Conservation (phyloP, 2,888 invertebrate species). For the Deilephila elpenor region DNA sequence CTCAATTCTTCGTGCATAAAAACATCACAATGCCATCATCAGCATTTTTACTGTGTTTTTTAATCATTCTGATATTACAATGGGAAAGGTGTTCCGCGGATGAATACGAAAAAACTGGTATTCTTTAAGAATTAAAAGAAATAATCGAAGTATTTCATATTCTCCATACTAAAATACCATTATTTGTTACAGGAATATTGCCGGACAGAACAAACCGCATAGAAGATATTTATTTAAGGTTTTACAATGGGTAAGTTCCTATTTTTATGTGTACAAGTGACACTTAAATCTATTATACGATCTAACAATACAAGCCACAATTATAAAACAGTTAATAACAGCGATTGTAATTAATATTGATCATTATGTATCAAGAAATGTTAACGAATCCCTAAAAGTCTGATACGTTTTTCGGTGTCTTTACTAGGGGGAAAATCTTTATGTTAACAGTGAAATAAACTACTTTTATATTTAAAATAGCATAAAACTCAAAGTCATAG, state of each 20-base stretch:
- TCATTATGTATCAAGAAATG: no score
- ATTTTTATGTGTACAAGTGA: background rate
- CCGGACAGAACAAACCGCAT: constrained; percentile 72
- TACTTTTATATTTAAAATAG: background rate
- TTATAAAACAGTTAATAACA: no score
- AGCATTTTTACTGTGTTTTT: background rate
- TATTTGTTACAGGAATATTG: constrained; percentile 69
- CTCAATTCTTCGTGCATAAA: background rate
- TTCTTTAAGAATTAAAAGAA: background rate
- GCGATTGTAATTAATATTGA: no score
- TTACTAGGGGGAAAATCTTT: no score
- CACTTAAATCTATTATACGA: no score
- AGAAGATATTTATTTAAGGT: constrained; percentile 77
- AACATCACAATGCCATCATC: background rate
- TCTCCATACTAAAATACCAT: background rate
- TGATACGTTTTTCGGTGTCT: no score
- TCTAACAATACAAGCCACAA: no score
- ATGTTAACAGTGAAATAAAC: no score
- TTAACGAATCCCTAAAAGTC: no score
- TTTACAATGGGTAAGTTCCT: constrained; percentile 76
- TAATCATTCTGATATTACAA: background rate
- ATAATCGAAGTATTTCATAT: background rate
- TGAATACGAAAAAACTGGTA: background rate
- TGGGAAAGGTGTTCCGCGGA: background rate
- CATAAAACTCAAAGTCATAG: background rate